These are phyloP conservation scores for Microplitis deprimator DNA, from an alignment of 2,888 invertebrate genomes.

Conservation along the genomic window DNA sequence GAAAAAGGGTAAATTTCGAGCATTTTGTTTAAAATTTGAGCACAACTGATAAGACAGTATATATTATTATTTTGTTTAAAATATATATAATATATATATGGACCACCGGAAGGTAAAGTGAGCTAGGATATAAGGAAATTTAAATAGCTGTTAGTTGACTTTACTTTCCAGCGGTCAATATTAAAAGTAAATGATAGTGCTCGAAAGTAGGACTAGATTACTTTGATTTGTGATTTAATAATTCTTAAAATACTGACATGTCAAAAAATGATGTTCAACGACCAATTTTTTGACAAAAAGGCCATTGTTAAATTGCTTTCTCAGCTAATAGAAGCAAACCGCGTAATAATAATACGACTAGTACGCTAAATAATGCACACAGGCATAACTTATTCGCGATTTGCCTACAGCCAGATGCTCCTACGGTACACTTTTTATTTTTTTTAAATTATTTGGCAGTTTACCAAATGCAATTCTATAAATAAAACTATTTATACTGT, in stretches of 20 bases:
- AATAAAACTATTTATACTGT: constrained; percentile 61
- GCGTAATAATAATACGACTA: constrained; percentile 36
- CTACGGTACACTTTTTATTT: constrained; percentile 48
- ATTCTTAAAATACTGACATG: constrained; percentile 67
- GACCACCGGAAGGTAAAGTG: neutral
- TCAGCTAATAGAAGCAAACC: constrained; percentile 47
- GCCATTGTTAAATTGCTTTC: constrained; percentile 60
- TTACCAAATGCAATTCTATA: constrained; percentile 67
- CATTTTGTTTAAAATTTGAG: constrained; percentile 37
- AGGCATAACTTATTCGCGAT: constrained; percentile 22
- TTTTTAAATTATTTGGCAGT: constrained; percentile 63
- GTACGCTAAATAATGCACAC: constrained; percentile 37
- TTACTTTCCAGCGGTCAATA: neutral
- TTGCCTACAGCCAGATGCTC: constrained; percentile 33
- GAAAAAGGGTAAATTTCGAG: constrained; percentile 8
- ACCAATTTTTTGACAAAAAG: constrained; percentile 62
- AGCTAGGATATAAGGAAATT: neutral
- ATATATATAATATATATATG: constrained; percentile 1
- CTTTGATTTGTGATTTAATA: constrained; percentile 68
- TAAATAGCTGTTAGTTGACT: neutral
- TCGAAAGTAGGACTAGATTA: constrained; percentile 69
- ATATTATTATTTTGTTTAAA: neutral
- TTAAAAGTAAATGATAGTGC: constrained; percentile 56
- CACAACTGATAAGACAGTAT: constrained; percentile 38
- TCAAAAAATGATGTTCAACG: constrained; percentile 62